Conservation (phyloP, 1,140 invertebrate species). For the Papilio polyxenes region DNA sequence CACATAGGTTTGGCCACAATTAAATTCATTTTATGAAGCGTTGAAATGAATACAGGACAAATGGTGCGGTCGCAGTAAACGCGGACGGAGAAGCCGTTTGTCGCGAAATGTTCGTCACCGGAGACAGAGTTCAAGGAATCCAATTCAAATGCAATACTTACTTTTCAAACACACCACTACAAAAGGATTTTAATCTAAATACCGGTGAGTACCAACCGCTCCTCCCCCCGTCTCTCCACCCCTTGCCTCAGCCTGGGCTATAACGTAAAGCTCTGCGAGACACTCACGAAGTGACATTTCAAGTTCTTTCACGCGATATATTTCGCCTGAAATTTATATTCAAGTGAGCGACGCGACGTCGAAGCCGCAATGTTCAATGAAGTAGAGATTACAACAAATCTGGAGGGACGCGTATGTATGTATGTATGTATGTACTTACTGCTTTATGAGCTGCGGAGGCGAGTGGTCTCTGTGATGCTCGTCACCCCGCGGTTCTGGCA, state of each 20-base stretch:
- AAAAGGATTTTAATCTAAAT: background rate
- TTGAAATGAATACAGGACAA: too few relatives aligned
- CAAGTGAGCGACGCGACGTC: background rate
- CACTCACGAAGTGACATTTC: background rate
- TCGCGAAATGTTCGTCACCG: too few relatives aligned
- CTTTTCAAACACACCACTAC: background rate
- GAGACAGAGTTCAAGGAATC: background rate
- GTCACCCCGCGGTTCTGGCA: too few relatives aligned
- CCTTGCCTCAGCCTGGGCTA: background rate
- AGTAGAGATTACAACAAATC: background rate
- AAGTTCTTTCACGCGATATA: background rate
- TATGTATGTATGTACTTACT: background rate
- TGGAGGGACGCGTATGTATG: background rate
- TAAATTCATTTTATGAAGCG: too few relatives aligned
- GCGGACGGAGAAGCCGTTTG: too few relatives aligned
- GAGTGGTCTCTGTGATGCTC: background rate
- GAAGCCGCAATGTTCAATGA: background rate
- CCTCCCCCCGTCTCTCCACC: too few relatives aligned
- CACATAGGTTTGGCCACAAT: too few relatives aligned
- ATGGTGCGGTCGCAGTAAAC: too few relatives aligned
- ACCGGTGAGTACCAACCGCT: background rate
- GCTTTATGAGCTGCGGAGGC: background rate
- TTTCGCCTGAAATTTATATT: background rate
- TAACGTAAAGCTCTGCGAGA: background rate
- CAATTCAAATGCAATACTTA: slow-evolving; percentile 5